Base-by-base conservation (phyloP, 2,888 invertebrate genomes). In the Cotesia congregata region DNA sequence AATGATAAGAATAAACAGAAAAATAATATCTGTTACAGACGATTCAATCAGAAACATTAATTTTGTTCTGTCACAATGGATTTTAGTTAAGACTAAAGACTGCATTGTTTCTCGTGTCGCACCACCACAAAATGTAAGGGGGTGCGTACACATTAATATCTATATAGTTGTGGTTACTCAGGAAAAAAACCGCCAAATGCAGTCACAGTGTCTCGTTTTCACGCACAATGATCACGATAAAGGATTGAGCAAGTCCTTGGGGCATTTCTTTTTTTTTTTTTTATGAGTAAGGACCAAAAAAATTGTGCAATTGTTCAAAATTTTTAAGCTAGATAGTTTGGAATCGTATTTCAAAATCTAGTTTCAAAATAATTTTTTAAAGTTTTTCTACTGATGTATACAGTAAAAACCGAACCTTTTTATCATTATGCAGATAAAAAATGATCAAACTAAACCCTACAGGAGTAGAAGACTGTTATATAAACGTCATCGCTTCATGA, bases 61-160 rank as follows among this genome's bases (percentile, higher is more conserved):
- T 72, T 72, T 72, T 41, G 64, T 65, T 72, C 72, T 72, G 72
- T 72, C 72, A 72, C 65, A 65, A 30, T 72, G 9, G 5, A 65
- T 72, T 70, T 17, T 72, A 76, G n/a, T 9, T 17, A 20, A 78
- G 77, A 79, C 74, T 38, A 77, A 68, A 75, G 62, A 61, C 74
- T 40, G 72, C 78, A 79, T 81, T 80, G 81, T 81, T 80, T 80
- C 77, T 59, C 62, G 12, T 64, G 81, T 77, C 80, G 75, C 60
- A 75, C 60, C 40, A 9, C 39, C 38, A 65, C 40, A 17, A 40
- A 62, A 72, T 39, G 39, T 67, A 72, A 76, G 72, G 62, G 76
- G 15, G 15, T 17, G 76, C 68, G 40, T 38, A 39, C 39, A 15
- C 50, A 41, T 50, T 65, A 38, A 72, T 65, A 15, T 41, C 15